These are phyloP conservation scores for Octomys mimax DNA, from an alignment of 2,797 vertebrate genomes.

Conservation along the genomic window DNA sequence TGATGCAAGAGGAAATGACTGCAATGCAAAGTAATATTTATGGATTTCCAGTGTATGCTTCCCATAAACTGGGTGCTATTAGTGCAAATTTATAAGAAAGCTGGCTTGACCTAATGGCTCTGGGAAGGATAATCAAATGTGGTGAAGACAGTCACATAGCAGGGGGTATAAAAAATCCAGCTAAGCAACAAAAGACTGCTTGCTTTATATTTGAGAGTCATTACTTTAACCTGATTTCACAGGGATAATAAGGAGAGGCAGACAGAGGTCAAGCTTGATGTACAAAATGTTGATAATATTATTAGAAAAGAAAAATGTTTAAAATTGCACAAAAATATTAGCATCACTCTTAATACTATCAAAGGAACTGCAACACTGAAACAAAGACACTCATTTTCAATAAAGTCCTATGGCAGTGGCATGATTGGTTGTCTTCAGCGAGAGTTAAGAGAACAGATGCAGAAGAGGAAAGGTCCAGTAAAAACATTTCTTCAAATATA, in stretches of 20 bases:
- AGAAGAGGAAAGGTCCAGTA: not conserved
- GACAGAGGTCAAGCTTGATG: not conserved
- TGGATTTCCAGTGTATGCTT: not conserved
- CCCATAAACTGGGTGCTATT: not conserved
- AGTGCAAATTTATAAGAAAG: not conserved
- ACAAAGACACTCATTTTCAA: not conserved
- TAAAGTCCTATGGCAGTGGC: slow-evolving; percentile 55
- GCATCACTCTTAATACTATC: not conserved
- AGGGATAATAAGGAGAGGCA: not conserved
- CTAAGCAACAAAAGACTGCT: not conserved
- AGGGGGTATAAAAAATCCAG: not conserved
- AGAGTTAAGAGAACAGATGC: not conserved
- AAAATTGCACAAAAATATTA: not conserved
- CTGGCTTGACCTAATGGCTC: not conserved
- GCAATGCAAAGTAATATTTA: not conserved
- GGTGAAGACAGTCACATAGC: not conserved
- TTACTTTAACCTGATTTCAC: not conserved
- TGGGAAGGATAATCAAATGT: not conserved
- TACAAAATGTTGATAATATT: not conserved
- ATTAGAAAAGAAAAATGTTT: not conserved
- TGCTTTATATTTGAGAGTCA: not conserved
- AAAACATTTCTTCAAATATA: not conserved
- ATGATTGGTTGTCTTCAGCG: not conserved
- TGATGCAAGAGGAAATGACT: not conserved
- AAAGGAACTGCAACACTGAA: not conserved